phyloP scores from a whole-genome alignment of 2,888 invertebrate genomes.

The Uropetala carovei region DNA sequence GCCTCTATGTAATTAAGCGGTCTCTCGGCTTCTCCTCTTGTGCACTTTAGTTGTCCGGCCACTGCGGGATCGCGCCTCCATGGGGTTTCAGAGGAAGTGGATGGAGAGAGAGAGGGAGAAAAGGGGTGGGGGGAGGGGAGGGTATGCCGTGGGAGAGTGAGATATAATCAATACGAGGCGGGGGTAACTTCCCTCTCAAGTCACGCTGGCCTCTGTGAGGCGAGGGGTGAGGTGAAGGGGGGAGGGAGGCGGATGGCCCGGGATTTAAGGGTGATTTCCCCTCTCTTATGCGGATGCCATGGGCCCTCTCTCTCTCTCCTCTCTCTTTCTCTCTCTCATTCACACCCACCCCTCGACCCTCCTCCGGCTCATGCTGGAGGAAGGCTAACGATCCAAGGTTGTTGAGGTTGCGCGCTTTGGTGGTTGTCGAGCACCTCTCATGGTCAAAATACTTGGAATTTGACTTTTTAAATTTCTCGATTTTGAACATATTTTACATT shows the following conservation, averaged over 20 bases:
- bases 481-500: too few relatives aligned
- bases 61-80: not conserved
- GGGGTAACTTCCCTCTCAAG: not conserved
- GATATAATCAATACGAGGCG: conserved; percentile 30
- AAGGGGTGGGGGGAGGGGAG: not conserved
- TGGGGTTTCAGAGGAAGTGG: not conserved
- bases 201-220: conserved; percentile 20
- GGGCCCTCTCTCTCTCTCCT: not conserved
- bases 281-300: not conserved
- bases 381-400: too few relatives aligned
- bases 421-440: too few relatives aligned
- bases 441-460: too few relatives aligned
- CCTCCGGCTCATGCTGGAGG: too few relatives aligned
- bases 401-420: too few relatives aligned
- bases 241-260: not conserved
- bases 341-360: too few relatives aligned
- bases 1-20: not conserved
- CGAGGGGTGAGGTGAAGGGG: too few relatives aligned
- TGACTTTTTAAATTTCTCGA: too few relatives aligned
- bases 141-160: conserved; percentile 19
- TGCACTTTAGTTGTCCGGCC: not conserved
- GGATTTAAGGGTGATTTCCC: conserved; percentile 32
- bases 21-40: not conserved
- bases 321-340: too few relatives aligned
- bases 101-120: not conserved